Conservation (phyloP, 2,888 invertebrate genomes). For the Callyntrura guangdongensis region DNA sequence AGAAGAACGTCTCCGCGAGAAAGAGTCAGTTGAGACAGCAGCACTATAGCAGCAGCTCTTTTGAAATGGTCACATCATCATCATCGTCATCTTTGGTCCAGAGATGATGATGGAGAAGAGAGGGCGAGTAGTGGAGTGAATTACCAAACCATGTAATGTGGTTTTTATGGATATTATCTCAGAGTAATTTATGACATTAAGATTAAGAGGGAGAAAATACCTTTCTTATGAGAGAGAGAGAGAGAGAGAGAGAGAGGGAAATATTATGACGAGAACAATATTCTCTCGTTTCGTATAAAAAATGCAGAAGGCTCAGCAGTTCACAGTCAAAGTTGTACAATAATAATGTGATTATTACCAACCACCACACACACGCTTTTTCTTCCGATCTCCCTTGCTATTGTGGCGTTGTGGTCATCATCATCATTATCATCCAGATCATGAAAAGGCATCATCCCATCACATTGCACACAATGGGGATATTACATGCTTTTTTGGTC, state of each 20-base stretch:
- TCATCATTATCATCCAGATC: too few species aligned
- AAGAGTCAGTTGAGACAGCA: neutral
- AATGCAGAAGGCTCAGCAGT: neutral
- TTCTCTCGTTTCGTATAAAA: constrained; percentile 24
- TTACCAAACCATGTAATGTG: constrained; percentile 74
- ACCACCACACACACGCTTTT: constrained; percentile 20
- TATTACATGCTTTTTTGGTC: neutral
- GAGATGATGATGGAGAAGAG: neutral
- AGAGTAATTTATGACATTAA: constrained; percentile 81
- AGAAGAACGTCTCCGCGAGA: neutral
- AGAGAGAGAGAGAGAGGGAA: constrained; percentile 2
- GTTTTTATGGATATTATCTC: constrained; percentile 82
- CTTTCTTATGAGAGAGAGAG: constrained; percentile 4
- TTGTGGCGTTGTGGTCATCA: constrained; percentile 4
- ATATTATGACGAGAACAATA: constrained; percentile 57
- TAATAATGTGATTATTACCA: constrained; percentile 17
- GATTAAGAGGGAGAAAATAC: constrained; percentile 66
- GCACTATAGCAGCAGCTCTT: neutral
- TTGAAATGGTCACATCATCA: constrained; percentile 34
- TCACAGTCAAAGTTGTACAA: constrained; percentile 31
- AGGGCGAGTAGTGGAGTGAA: constrained; percentile 40
- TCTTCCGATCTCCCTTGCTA: neutral
- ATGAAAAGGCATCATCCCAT: constrained; percentile 3
- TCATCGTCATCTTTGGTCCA: constrained; percentile 62
- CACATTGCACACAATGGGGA: neutral